These are phyloP conservation scores for Threskiornis aethiopicus DNA, from an alignment of 2,797 vertebrate species.

Conservation along the genomic window DNA sequence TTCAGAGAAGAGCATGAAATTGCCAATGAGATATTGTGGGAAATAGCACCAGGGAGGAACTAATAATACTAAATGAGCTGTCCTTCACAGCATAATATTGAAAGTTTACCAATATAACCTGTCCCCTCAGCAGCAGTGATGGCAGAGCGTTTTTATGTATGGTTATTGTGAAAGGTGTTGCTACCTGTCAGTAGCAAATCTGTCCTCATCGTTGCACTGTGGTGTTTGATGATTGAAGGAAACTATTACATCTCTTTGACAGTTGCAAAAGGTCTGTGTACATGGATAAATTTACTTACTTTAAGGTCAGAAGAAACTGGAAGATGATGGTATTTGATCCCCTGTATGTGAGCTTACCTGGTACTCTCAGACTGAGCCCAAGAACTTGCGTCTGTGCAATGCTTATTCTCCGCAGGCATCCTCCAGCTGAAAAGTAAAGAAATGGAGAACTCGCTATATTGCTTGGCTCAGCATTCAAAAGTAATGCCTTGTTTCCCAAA, in stretches of 20 bases:
- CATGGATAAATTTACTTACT: background rate
- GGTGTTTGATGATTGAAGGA: background rate
- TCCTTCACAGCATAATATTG: background rate
- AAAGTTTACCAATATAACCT: background rate
- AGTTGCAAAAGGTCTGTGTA: background rate
- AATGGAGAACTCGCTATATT: background rate
- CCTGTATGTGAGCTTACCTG: background rate
- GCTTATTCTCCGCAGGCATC: background rate
- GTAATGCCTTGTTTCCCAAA: background rate
- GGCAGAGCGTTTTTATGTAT: background rate
- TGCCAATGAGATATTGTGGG: background rate
- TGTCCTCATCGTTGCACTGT: background rate
- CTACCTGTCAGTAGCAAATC: background rate
- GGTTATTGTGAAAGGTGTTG: background rate
- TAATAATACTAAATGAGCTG: background rate
- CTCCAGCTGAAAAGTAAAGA: background rate
- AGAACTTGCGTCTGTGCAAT: background rate
- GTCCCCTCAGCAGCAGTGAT: background rate
- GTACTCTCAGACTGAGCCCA: background rate
- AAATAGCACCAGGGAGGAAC: background rate
- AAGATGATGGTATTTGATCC: background rate
- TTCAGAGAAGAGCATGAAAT: background rate
- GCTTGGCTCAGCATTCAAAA: background rate
- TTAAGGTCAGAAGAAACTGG: background rate
- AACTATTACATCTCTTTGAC: background rate